phyloP scores from a whole-genome alignment of 2,888 invertebrate species.

The Eupeodes latifasciatus region DNA sequence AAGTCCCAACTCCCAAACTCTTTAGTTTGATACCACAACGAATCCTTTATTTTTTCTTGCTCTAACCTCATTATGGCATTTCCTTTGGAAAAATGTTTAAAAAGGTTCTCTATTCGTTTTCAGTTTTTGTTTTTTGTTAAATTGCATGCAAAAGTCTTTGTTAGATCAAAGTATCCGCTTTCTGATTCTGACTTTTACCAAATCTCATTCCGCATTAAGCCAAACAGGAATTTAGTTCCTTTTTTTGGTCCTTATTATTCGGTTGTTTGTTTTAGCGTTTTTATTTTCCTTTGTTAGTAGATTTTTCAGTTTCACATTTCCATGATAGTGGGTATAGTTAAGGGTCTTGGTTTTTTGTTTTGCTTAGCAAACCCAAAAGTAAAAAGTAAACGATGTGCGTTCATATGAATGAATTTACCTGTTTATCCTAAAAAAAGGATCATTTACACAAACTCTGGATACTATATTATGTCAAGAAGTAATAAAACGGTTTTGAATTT shows the following conservation, averaged over 20 bases:
- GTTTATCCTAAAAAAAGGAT: too few species aligned
- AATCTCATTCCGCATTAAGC: constrained; percentile 31
- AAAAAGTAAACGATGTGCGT: background rate
- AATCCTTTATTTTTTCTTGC: background rate
- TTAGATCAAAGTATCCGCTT: constrained; percentile 37
- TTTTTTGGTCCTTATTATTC: background rate
- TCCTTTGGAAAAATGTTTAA: constrained; percentile 19
- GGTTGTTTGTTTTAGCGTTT: too few species aligned
- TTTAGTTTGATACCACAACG: background rate
- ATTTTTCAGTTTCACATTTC: background rate
- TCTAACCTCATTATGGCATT: constrained; percentile 31
- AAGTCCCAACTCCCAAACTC: background rate
- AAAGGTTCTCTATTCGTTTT: background rate
- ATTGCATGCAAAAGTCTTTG: constrained; percentile 30
- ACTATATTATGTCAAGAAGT: too few species aligned
- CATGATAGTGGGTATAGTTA: constrained; percentile 2
- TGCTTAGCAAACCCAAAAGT: background rate
- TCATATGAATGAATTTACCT: too few species aligned
- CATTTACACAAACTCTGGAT: too few species aligned
- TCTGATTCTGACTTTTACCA: constrained; percentile 26
- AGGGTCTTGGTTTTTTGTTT: background rate
- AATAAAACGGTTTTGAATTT: too few species aligned
- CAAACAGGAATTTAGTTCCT: constrained; percentile 20
- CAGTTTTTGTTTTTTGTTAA: background rate
- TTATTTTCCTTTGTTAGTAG: background rate